A percentile compares a stretch with the other conserved stretches of the same genome.
These are phyloP conservation scores for Sarcophaga variegata DNA, from an alignment of 2,888 invertebrate genomes.

Conservation along the genomic window DNA sequence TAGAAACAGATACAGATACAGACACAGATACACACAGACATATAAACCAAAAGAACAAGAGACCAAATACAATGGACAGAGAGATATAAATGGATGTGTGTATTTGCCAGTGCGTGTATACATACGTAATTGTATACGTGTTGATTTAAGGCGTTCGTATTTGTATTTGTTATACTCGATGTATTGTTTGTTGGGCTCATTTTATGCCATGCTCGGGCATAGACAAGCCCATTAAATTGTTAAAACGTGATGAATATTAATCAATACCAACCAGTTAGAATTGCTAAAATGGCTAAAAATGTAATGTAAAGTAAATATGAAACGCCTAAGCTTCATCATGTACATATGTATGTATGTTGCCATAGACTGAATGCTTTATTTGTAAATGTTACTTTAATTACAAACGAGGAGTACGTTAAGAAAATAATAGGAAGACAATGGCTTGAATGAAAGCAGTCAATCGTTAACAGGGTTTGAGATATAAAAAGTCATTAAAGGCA, in stretches of 20 bases:
- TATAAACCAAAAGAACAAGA: too few relatives aligned
- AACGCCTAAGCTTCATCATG: slow-evolving; percentile 9
- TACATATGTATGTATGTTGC: background rate
- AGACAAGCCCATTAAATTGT: slow-evolving; percentile 30
- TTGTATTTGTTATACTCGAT: background rate
- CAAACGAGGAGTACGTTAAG: background rate
- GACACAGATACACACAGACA: too few relatives aligned
- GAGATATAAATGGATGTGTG: background rate
- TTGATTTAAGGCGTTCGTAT: background rate
- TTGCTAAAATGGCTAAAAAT: too few relatives aligned
- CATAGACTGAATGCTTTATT: background rate
- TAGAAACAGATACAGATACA: background rate
- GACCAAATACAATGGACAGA: too few relatives aligned
- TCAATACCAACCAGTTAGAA: slow-evolving; percentile 15
- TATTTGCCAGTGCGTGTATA: background rate
- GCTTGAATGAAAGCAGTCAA: too few relatives aligned
- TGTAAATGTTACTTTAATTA: slow-evolving; percentile 39
- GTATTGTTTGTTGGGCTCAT: background rate
- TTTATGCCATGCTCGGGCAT: background rate
- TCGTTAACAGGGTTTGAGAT: too few relatives aligned
- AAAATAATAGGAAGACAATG: background rate
- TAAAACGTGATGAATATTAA: slow-evolving; percentile 55
- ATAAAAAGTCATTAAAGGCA: too few relatives aligned
- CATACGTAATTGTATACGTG: background rate
- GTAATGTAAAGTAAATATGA: background rate